Conservation (phyloP, 2,113 vertebrate genomes). For the Oncorhynchus mykiss region DNA sequence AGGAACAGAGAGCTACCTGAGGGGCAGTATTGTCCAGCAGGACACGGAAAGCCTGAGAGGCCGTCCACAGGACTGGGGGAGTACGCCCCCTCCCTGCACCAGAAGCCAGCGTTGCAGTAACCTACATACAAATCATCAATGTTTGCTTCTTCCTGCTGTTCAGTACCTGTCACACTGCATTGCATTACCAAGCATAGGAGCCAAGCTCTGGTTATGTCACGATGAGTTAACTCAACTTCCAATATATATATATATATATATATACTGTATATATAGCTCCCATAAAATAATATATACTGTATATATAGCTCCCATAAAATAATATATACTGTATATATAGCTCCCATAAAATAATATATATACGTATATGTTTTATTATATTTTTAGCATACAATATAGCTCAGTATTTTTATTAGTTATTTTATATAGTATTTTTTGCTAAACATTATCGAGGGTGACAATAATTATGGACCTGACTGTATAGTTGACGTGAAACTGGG, state of each 20-base stretch:
- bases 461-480: too few species aligned
- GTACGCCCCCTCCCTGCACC: slow-evolving; percentile 78
- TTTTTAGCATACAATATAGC: too few species aligned
- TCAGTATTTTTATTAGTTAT: too few species aligned
- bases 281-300: not conserved
- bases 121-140: slow-evolving; percentile 60
- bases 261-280: not conserved
- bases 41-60: slow-evolving; percentile 77
- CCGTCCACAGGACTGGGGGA: slow-evolving; percentile 74
- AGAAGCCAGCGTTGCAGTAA: slow-evolving; percentile 82
- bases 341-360: not conserved
- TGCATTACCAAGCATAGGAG: not conserved
- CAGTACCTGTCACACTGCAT: slow-evolving; percentile 1
- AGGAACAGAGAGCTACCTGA: slow-evolving; percentile 68
- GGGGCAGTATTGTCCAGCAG: slow-evolving; percentile 83
- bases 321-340: too few species aligned
- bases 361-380: too few species aligned
- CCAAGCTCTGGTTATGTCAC: not conserved
- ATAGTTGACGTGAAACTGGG: not conserved
- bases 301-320: too few species aligned
- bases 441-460: too few species aligned
- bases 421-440: too few species aligned
- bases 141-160: not conserved
- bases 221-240: not conserved
- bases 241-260: not conserved